Percentiles rank a stretch among this genome's conserved stretches.
Evolutionary conservation across 2,797 vertebrate species (phyloP).

Genomic region (Micropoecilia bifurca): DNA sequence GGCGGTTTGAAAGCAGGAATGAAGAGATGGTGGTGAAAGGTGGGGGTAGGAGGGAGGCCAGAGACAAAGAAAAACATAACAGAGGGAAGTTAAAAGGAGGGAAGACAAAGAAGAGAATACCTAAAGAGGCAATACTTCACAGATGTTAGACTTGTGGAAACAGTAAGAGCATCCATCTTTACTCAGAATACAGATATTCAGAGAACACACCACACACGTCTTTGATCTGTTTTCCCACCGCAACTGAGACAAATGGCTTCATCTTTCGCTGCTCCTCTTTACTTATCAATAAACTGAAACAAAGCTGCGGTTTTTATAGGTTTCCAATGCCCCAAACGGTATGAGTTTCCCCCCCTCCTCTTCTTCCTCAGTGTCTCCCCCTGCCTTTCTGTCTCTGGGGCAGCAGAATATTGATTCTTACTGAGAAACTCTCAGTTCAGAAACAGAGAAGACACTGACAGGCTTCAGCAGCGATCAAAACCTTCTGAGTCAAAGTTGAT

Average conservation of each 20-base stretch:
- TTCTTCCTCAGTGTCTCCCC: neutral
- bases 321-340: neutral
- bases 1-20: slow-evolving; percentile 25
- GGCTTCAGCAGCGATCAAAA: slow-evolving; percentile 20
- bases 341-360: neutral
- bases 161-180: slow-evolving; percentile 10
- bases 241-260: neutral
- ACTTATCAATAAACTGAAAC: slow-evolving; percentile 20
- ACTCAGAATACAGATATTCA: slow-evolving; percentile 14
- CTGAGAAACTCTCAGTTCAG: slow-evolving; percentile 26
- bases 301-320: slow-evolving; percentile 11
- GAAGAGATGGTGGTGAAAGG: neutral
- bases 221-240: neutral
- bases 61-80: slow-evolving; percentile 39
- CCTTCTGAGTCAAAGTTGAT: neutral
- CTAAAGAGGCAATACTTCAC: slow-evolving; percentile 16
- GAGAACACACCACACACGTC: slow-evolving; percentile 10
- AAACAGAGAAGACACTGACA: slow-evolving; percentile 42
- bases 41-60: slow-evolving; percentile 14
- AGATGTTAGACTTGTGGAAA: slow-evolving; percentile 8
- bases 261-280: slow-evolving; percentile 4
- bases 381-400: neutral
- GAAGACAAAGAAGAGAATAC: slow-evolving; percentile 38
- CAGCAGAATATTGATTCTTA: slow-evolving; percentile 22
- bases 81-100: slow-evolving; percentile 25